These are phyloP conservation scores for Hirundo rustica DNA, from an alignment of 2,797 vertebrate species.

Conservation along the genomic window DNA sequence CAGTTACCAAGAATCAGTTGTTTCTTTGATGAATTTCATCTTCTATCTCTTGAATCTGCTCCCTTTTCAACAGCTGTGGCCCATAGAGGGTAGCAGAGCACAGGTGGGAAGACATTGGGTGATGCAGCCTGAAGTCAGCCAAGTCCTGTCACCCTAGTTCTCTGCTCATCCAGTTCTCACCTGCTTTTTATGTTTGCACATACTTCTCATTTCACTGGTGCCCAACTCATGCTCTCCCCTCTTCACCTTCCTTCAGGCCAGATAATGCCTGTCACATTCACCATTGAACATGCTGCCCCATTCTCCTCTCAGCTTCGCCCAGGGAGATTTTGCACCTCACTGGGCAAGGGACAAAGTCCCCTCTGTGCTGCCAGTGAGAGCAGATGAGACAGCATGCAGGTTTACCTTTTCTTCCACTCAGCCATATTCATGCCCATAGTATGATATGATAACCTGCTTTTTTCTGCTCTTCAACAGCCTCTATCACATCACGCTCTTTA, in stretches of 20 bases:
- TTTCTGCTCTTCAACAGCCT: conserved; percentile 77
- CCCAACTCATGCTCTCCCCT: neutral
- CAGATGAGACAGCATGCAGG: neutral
- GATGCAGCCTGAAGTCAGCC: neutral
- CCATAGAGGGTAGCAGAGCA: conserved; percentile 18
- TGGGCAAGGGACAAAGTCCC: neutral
- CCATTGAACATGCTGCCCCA: neutral
- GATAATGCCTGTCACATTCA: neutral
- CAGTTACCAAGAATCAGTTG: neutral
- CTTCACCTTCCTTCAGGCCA: neutral
- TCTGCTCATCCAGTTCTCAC: neutral
- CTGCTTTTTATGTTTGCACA: neutral
- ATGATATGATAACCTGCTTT: neutral
- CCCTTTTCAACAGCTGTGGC: neutral
- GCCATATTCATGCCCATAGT: neutral
- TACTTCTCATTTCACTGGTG: neutral
- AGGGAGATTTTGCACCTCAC: neutral
- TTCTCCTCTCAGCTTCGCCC: neutral
- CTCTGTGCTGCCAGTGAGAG: neutral
- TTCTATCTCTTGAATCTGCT: neutral
- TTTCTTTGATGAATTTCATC: neutral
- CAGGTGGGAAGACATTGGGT: neutral
- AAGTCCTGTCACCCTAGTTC: neutral
- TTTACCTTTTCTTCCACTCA: neutral
- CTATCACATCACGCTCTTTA: conserved; percentile 94